Percentiles rank a stretch among this genome's conserved stretches.
Evolutionary conservation across 2,888 invertebrate genomes (phyloP).

Genomic region (Drosophila lutescens): DNA sequence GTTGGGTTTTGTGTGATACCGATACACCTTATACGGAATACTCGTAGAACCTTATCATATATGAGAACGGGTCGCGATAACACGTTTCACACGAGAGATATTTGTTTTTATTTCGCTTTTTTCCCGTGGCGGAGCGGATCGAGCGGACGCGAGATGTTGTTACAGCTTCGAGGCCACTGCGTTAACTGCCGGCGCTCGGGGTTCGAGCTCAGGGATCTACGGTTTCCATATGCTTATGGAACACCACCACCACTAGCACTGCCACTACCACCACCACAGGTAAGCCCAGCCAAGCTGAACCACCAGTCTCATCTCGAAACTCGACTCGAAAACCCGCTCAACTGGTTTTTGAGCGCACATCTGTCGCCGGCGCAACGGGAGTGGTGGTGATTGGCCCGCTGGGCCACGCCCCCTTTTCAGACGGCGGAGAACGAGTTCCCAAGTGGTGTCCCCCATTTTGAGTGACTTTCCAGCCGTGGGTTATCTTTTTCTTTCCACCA

Average conservation of each 20-base stretch:
- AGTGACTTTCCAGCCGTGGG: constrained; percentile 49
- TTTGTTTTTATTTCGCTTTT: neutral
- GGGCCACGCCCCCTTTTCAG: constrained; percentile 64
- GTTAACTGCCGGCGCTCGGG: constrained; percentile 72
- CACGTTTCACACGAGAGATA: constrained; percentile 41
- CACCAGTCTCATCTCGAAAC: constrained; percentile 19
- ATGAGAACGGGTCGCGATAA: constrained; percentile 54
- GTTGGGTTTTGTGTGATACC: constrained; percentile 1
- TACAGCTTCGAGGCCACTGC: constrained; percentile 77
- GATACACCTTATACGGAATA: neutral
- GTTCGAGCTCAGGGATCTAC: constrained; percentile 54
- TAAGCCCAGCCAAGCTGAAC: constrained; percentile 14
- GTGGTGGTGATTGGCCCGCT: constrained; percentile 77
- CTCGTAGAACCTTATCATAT: constrained; percentile 53
- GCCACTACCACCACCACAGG: constrained; percentile 15
- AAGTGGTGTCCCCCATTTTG: constrained; percentile 78
- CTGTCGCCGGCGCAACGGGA: constrained; percentile 47
- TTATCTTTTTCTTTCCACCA: constrained; percentile 31
- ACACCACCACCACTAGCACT: constrained; percentile 41
- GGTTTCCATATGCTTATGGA: constrained; percentile 49
- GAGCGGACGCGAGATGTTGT: constrained; percentile 69
- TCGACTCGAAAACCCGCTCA: constrained; percentile 64
- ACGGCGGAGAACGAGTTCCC: constrained; percentile 61
- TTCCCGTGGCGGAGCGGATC: constrained; percentile 38
- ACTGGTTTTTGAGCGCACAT: constrained; percentile 63